phyloP scores from a whole-genome alignment of 2,113 vertebrate species.

The Nothoprocta perdicaria region DNA sequence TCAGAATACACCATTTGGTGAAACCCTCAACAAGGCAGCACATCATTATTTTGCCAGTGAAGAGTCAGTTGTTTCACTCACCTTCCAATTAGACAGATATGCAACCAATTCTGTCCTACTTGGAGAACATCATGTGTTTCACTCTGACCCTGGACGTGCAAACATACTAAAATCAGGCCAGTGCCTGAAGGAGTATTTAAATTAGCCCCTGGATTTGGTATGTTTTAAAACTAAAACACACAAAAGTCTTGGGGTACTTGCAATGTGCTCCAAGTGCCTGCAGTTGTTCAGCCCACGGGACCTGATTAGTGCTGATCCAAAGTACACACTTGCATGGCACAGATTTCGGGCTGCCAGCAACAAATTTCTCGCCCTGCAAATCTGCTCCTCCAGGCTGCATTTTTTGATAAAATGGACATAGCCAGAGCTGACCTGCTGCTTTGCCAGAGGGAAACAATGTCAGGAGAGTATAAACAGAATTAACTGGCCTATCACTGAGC shows the following conservation, averaged over 20 bases:
- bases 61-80: not conserved
- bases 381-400: not conserved
- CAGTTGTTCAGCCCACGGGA: accelerated
- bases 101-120: not conserved
- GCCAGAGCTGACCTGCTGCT: not conserved
- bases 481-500: not conserved
- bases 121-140: not conserved
- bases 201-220: not conserved
- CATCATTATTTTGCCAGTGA: not conserved
- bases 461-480: not conserved
- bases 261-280: not conserved
- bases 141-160: not conserved
- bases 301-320: not conserved
- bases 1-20: not conserved
- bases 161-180: not conserved
- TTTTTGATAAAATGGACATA: not conserved
- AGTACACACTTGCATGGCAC: accelerated
- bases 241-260: not conserved
- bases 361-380: not conserved
- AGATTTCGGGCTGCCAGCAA: not conserved
- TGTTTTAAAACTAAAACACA: not conserved
- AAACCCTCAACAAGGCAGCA: not conserved
- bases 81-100: not conserved
- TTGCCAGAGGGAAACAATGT: not conserved
- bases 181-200: not conserved